Evolutionary conservation across 2,797 vertebrate genomes (phyloP), one percentile per base, ranked within the genome.

Genomic region (Erethizon dorsatum): DNA sequence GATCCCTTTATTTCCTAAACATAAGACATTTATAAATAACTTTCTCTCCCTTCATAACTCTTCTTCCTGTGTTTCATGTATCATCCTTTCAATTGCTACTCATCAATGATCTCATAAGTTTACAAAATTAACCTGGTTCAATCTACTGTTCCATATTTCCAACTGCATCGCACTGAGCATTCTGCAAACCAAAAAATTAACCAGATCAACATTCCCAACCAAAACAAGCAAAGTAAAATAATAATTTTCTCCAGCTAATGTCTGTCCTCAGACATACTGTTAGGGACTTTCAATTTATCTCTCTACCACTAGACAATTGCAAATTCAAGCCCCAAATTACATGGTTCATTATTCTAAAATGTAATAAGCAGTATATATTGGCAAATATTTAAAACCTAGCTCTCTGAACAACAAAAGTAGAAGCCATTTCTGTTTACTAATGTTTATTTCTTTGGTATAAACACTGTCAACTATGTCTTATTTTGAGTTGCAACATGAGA

Each of bases 401-500:
- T 86, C 4, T 63, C 3, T 56, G 6, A 69, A 73, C 28, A 83
- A 82, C 2, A 77, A 50, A 83, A 83, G 9, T 0, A 28, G 14
- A 22, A n/a, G 50, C 12, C 22, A 6, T 2, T 33, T 2, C 57
- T 14, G 4, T n/a, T 69, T 37, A 31, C 7, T 33, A 59, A 2
- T 59, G 63, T 65, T 54, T 31, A 80, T 88, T 69, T 67, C 13
- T 87, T 0, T 47, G 14, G 8, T 26, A 9, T 79, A 45, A 83
- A 7, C 54, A 37, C 4, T 11, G 6, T 26, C 26, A 6, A 6
- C 0, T 5, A 9, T 12, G 41, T n/a, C 10, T 4, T 61, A 28
- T 77, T 80, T 45, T 65, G 33, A 80, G 2, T 4, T 88, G 4
- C 2, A 41, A 45, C 63, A 14, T 37, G 2, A 33, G 41, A 24